Conservation (phyloP, 2,888 invertebrate genomes). For the Drosophila cracens region DNA sequence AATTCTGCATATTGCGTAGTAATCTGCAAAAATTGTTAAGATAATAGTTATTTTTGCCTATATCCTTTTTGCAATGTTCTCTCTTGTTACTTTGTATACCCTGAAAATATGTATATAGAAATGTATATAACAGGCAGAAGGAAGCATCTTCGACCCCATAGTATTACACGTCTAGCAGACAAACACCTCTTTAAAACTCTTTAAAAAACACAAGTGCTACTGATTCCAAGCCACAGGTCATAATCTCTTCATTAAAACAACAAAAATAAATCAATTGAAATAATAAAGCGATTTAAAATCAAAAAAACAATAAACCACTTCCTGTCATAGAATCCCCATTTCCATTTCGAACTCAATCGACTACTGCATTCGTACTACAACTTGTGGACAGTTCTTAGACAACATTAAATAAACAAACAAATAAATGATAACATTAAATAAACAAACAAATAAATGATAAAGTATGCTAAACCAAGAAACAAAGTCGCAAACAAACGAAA, state of each 20-base stretch:
- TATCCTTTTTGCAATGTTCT: rapidly evolving
- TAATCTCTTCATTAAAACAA: background rate
- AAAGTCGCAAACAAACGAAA: background rate
- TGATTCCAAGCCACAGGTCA: too few species aligned
- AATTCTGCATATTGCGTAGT: background rate
- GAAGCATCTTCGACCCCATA: background rate
- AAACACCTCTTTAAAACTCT: too few species aligned
- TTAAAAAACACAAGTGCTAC: too few species aligned
- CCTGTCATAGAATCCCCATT: background rate
- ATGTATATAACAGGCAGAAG: background rate
- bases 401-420: background rate
- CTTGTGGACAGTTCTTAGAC: background rate
- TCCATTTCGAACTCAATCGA: background rate
- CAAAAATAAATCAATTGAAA: background rate
- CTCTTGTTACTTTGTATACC: background rate
- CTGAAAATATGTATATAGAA: too few species aligned
- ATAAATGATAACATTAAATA: background rate
- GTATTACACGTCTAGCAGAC: too few species aligned
- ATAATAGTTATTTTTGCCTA: background rate
- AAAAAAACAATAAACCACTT: background rate
- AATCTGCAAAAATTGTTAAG: background rate
- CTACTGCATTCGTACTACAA: background rate
- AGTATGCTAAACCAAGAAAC: background rate
- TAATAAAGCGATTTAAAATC: background rate
- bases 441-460: background rate